Conservation (phyloP, 2,113 vertebrate genomes). For the Cynocephalus volans region DNA sequence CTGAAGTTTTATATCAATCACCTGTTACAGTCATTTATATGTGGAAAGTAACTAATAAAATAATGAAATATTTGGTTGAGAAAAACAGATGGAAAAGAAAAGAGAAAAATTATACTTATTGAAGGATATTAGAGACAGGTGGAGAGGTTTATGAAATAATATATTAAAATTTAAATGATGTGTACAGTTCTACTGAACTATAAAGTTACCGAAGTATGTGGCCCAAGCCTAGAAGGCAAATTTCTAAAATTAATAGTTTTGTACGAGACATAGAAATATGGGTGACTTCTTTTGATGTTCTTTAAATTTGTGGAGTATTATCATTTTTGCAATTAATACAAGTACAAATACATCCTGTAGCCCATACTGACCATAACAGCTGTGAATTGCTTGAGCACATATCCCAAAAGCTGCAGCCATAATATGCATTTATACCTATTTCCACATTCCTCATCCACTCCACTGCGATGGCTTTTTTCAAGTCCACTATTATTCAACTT, state of each 20-base stretch:
- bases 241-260: constrained; percentile 8
- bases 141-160: neutral
- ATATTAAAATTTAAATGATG: neutral
- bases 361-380: neutral
- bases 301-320: neutral
- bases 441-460: neutral
- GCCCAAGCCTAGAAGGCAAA: neutral
- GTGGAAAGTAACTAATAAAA: neutral
- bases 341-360: neutral
- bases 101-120: neutral
- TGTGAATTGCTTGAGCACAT: neutral
- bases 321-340: constrained; percentile 4
- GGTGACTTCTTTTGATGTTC: neutral
- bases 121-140: neutral
- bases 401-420: neutral
- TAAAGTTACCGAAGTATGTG: neutral
- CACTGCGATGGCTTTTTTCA: neutral
- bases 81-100: neutral
- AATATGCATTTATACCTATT: neutral
- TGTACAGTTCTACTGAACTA: neutral
- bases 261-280: neutral
- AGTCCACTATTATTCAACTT: neutral
- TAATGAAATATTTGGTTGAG: neutral
- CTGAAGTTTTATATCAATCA: neutral
- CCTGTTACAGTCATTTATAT: neutral